Base-by-base conservation (phyloP, 2,888 invertebrate species). In the Pilophorus perplexus region DNA sequence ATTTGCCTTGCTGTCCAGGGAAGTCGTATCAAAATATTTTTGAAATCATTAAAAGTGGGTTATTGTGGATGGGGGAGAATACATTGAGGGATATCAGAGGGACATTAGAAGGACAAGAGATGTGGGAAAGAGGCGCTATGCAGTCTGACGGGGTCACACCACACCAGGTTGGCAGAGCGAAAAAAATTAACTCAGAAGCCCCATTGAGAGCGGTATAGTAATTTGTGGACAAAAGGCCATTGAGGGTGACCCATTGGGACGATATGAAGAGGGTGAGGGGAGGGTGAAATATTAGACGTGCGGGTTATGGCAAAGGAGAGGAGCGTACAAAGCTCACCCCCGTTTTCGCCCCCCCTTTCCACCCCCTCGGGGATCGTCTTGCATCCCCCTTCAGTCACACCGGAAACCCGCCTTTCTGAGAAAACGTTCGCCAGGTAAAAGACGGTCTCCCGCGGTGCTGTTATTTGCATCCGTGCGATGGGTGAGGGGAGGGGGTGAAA, bases 181-280 rank as follows among this genome's bases (percentile, higher is more conserved):
- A 33, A 64, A 48, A 42, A 42, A 59, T 59, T 40, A 42, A 38
- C 37, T 48, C 38, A 50, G 48, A 64, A 50, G 22, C 48, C n/a
- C 64, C 64, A 64, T 64, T 64, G 50, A 64, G 48, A 38, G 50
- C 50, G 38, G 64, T 16, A 50, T 50, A 64, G 64, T 50, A 64
- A 64, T 64, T 64, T 64, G 64, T 38, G 64, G 64, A 64, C 64
- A 64, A 64, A 64, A 64, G 64, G 37, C 64, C 64, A 64, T 64
- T 64, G 64, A 64, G 48, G 38, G 23, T 48, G 50, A 50, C 64
- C 64, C 52, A 38, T 42, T 42, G 37, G 12, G 40, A 38, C 23
- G 18, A n/a, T 25, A 18, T 5, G 27, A 27, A 3, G 27, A 44
- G 14, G n/a, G 22, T 25, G n/a, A 27, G 59, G 44, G 52, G 52